phyloP scores from a whole-genome alignment of 2,888 invertebrate species.

The Morpho helenor region DNA sequence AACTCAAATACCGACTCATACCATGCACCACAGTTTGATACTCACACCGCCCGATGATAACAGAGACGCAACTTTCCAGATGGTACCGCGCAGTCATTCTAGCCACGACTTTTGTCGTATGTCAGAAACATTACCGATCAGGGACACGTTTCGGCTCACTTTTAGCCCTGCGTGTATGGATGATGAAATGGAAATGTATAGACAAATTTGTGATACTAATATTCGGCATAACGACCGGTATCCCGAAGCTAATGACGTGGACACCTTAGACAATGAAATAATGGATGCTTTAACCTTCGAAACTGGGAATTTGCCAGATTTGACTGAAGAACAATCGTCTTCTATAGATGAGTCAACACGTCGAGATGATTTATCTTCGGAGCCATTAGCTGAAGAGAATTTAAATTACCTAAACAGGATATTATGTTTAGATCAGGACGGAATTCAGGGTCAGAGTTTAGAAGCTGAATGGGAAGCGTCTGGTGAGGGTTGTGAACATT shows the following conservation, averaged over 20 bases:
- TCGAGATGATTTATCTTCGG: constrained; percentile 53
- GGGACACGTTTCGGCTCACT: constrained; percentile 33
- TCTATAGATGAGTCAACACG: constrained; percentile 62
- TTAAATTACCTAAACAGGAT: constrained; percentile 55
- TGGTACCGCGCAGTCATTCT: constrained; percentile 47
- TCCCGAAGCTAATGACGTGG: constrained; percentile 62
- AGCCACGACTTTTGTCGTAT: constrained; percentile 41
- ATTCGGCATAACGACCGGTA: constrained; percentile 67
- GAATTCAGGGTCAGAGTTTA: constrained; percentile 42
- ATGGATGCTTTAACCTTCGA: constrained; percentile 61
- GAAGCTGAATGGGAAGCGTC: constrained; percentile 56
- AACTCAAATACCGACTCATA: constrained; percentile 15
- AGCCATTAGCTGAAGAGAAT: constrained; percentile 49
- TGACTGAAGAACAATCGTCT: constrained; percentile 62
- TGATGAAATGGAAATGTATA: constrained; percentile 24
- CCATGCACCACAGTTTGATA: constrained; percentile 53
- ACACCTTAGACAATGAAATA: constrained; percentile 59
- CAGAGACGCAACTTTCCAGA: constrained; percentile 41
- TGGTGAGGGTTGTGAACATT: constrained; percentile 56
- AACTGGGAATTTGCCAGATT: constrained; percentile 58
- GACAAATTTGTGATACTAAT: constrained; percentile 56
- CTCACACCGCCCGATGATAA: constrained; percentile 36
- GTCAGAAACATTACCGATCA: constrained; percentile 27
- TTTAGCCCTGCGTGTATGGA: constrained; percentile 31
- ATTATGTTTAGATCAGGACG: constrained; percentile 48